A percentile compares a stretch with the other conserved stretches of the same genome.
Conservation (phyloP, 2,888 invertebrate species). For the Ganaspis brasiliensis region DNA sequence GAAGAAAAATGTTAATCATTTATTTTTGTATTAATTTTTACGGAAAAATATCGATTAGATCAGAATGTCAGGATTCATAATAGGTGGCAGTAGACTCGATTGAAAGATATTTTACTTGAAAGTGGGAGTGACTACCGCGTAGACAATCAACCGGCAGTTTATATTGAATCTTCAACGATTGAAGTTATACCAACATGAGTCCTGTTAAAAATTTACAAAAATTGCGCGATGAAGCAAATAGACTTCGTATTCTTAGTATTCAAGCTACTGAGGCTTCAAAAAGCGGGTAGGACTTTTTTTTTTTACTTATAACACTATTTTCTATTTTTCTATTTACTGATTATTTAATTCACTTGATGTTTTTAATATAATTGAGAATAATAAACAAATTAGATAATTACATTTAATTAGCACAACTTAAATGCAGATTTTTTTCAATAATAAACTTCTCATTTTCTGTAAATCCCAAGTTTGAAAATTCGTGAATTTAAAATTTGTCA, state of each 20-base stretch:
- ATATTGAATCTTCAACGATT: slow-evolving; percentile 65
- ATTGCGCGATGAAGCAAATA: slow-evolving; percentile 84
- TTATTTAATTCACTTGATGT: too few relatives aligned
- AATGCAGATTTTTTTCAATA: too few relatives aligned
- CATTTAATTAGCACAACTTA: too few relatives aligned
- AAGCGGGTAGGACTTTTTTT: slow-evolving; percentile 83
- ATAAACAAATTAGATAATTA: too few relatives aligned
- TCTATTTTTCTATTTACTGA: too few relatives aligned
- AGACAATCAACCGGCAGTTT: slow-evolving; percentile 64
- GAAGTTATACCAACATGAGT: slow-evolving; percentile 64
- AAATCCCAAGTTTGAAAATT: slow-evolving; percentile 22
- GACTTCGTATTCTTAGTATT: slow-evolving; percentile 84
- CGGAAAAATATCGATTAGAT: slow-evolving; percentile 10
- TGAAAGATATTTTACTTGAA: slow-evolving; percentile 36
- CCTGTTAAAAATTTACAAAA: slow-evolving; percentile 73
- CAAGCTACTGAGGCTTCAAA: slow-evolving; percentile 85
- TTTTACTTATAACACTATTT: background rate
- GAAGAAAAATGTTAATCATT: background rate
- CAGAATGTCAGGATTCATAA: background rate
- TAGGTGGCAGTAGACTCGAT: slow-evolving; percentile 32
- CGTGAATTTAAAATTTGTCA: background rate
- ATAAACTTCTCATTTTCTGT: background rate
- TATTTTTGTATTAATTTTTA: background rate
- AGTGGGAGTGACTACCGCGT: slow-evolving; percentile 52
- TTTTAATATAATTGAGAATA: too few relatives aligned